Conservation (phyloP, 1,140 invertebrate species). For the Berghia stephanieae region DNA sequence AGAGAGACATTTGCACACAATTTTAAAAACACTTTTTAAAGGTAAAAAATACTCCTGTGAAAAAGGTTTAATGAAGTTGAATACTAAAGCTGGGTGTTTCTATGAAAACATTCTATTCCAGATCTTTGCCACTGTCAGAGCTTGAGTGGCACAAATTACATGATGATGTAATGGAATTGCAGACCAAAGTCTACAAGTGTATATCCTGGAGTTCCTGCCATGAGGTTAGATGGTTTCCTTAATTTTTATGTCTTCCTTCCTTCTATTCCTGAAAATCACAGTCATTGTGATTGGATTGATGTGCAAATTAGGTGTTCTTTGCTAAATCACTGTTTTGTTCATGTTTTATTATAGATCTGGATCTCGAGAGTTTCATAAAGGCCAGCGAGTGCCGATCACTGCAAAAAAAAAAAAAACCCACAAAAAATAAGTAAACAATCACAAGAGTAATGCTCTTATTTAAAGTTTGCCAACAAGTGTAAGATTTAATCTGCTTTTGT, state of each 20-base stretch:
- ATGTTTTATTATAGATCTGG: too few relatives aligned
- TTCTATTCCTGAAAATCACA: not conserved
- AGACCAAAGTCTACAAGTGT: slow-evolving; percentile 70
- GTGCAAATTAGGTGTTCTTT: not conserved
- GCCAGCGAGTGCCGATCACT: too few relatives aligned
- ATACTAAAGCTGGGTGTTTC: not conserved
- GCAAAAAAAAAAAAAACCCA: too few relatives aligned
- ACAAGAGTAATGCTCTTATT: too few relatives aligned
- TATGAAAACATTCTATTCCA: slow-evolving; percentile 32
- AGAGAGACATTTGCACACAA: too few relatives aligned
- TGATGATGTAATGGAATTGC: slow-evolving; percentile 72
- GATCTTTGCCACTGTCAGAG: slow-evolving; percentile 64
- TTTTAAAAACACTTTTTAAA: too few relatives aligned
- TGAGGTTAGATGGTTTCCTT: slow-evolving; percentile 64
- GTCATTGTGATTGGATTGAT: not conserved
- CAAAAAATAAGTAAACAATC: too few relatives aligned
- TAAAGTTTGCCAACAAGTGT: too few relatives aligned
- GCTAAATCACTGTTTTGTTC: too few relatives aligned
- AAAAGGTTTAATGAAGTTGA: not conserved
- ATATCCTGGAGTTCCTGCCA: slow-evolving; percentile 65
- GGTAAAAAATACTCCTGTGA: not conserved
- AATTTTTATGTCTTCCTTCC: too few relatives aligned
- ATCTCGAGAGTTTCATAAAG: too few relatives aligned
- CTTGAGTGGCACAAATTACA: slow-evolving; percentile 69
- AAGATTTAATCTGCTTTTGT: too few relatives aligned